These are phyloP conservation scores for Mormoops blainvillei DNA, from an alignment of 2,113 vertebrate genomes.

Conservation along the genomic window DNA sequence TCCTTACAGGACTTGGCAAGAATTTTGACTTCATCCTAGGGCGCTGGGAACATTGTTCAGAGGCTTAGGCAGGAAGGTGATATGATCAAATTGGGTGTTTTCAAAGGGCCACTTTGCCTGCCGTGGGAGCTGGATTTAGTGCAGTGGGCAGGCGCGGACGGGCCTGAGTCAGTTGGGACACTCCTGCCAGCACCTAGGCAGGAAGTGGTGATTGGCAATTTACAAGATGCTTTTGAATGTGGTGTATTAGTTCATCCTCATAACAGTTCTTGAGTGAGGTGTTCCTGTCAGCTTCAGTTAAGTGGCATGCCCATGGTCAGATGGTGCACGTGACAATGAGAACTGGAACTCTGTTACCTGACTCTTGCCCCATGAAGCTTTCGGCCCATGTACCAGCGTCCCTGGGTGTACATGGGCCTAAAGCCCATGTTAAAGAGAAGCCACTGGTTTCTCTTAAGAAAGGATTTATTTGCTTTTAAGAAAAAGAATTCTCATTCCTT, in stretches of 20 bases:
- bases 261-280: background rate
- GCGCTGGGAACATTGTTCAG: background rate
- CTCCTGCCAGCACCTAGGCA: background rate
- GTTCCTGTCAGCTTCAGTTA: background rate
- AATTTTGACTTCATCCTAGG: background rate
- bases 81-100: background rate
- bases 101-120: background rate
- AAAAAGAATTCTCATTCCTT: background rate
- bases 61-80: background rate
- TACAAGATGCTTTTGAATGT: background rate
- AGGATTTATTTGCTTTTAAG: background rate
- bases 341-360: background rate
- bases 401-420: background rate
- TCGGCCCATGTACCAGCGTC: background rate
- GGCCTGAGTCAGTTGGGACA: background rate
- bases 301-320: background rate
- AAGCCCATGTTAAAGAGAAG: too few relatives aligned
- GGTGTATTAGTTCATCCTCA: background rate
- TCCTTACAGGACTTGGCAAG: background rate
- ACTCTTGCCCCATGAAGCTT: background rate
- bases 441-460: background rate
- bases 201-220: background rate
- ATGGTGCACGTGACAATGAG: accelerated
- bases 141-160: background rate
- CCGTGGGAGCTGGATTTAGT: background rate